Percentiles rank a stretch among this genome's conserved stretches.
These are phyloP conservation scores for Muscina levida DNA, from an alignment of 2,888 invertebrate species.

Conservation along the genomic window DNA sequence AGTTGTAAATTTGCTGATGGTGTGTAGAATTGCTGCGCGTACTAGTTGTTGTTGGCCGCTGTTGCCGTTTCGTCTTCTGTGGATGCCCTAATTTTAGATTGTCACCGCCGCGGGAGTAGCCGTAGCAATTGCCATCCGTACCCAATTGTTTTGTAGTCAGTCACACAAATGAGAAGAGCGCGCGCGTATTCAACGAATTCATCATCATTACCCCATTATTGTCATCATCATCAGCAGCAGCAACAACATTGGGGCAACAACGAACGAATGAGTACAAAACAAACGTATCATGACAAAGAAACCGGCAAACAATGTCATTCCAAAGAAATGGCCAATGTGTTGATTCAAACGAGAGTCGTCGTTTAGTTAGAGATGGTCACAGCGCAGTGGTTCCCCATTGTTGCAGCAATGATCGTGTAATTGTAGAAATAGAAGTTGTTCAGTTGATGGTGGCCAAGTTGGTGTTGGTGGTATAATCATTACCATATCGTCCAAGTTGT, in stretches of 20 bases:
- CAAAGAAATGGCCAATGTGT: constrained; percentile 44
- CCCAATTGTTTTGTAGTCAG: no score
- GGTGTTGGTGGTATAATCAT: background rate
- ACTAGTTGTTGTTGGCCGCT: constrained; percentile 32
- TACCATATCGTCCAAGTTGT: background rate
- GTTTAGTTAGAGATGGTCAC: no score
- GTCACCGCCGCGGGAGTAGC: constrained; percentile 44
- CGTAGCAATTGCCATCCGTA: no score
- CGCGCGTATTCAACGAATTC: constrained; percentile 47
- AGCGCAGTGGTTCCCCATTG: no score
- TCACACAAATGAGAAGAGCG: background rate
- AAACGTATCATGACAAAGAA: constrained; percentile 44
- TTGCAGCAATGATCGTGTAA: background rate
- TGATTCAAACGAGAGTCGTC: no score
- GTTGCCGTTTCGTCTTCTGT: constrained; percentile 22
- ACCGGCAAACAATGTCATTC: constrained; percentile 32
- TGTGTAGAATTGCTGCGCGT: background rate
- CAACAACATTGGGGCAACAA: no score
- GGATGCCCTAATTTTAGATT: constrained; percentile 62
- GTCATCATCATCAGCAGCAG: constrained; percentile 23
- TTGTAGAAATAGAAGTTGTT: constrained; percentile 32
- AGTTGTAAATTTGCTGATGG: background rate
- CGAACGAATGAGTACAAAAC: background rate
- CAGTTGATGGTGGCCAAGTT: constrained; percentile 43
- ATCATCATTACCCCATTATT: constrained; percentile 41